Evolutionary conservation across 2,113 vertebrate genomes (phyloP), one percentile per base, ranked within the genome.

Genomic region (Halcyon senegalensis): DNA sequence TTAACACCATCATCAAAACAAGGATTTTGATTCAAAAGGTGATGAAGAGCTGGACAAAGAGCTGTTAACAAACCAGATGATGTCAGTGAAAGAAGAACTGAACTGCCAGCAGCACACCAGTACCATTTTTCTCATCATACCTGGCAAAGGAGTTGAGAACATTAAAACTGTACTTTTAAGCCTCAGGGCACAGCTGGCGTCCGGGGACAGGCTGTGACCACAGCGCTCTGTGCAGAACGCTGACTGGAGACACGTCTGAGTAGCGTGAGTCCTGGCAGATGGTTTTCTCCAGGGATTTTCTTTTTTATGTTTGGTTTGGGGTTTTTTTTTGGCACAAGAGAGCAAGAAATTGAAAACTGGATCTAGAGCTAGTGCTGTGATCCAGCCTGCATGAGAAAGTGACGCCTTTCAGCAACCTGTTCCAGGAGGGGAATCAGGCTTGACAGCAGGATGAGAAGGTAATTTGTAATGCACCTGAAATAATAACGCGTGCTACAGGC

Each of bases 81-180:
- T 3, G 50, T 4, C 24, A 53, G 21, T 1, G 2, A 43, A 55
- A 60, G 67, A 60, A 77, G 37, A 74, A 35, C 28, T 31, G 7
- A 72, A 43, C 48, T 41, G 31, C 1, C 27, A 48, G 44, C 53
- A 63, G 30, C 82, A 63, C 58, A 20, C 13, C 24, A 25, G 43
- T 5, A 48, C 60, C 69, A 51, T 25, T 5, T 81, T 20, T 75
- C 80, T 35, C 12, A 62, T 39, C 74, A 59, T 35, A 82, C 63
- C 78, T 55, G 84, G 63, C 67, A 76, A 69, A 73, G 70, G 21
- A 83, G 70, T 4, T 69, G 84, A 96, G 89, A 93, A 87, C 74
- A 82, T 95, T 91, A 96, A 89, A 96, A 89, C 89, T 48, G 79
- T 7, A 87, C 91, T 89, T 89, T 0, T 87, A 95, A 96, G 91